Conservation (phyloP, 2,797 vertebrate genomes). For the Megalops cyprinoides region DNA sequence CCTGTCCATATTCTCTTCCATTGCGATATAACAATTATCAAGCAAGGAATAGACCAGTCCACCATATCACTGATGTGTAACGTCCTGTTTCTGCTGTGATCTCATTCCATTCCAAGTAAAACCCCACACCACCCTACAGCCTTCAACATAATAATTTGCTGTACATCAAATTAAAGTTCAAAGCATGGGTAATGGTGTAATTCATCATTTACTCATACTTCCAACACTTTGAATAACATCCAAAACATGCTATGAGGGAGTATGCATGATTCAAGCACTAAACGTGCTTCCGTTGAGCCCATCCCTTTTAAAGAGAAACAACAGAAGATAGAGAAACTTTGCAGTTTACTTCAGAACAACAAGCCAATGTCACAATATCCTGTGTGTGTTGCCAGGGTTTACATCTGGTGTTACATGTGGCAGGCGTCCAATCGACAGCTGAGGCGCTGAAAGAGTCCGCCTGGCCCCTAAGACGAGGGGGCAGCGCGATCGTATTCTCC, state of each 20-base stretch:
- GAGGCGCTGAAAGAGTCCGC: background rate
- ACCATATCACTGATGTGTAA: too few species aligned
- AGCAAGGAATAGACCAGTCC: too few species aligned
- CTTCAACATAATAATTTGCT: too few species aligned
- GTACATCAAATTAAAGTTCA: too few species aligned
- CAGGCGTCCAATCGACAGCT: background rate
- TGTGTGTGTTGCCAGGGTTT: conserved; percentile 1
- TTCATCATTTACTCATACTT: background rate
- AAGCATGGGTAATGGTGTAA: too few species aligned
- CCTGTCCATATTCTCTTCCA: too few species aligned
- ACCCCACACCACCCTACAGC: too few species aligned
- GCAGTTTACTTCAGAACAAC: background rate
- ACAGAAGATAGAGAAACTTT: background rate
- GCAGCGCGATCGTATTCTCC: background rate
- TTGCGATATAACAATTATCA: too few species aligned
- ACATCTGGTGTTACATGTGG: conserved; percentile 13
- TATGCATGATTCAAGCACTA: background rate
- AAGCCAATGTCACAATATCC: conserved; percentile 2
- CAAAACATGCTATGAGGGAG: background rate
- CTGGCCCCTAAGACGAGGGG: background rate
- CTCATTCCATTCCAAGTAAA: too few species aligned
- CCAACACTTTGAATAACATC: background rate
- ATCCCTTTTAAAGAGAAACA: background rate
- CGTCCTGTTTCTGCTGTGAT: too few species aligned
- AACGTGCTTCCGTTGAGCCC: too few species aligned